Percentiles rank a stretch among this genome's conserved stretches.
Evolutionary conservation across 2,888 invertebrate species (phyloP).

Genomic region (Poecilus cupreus): DNA sequence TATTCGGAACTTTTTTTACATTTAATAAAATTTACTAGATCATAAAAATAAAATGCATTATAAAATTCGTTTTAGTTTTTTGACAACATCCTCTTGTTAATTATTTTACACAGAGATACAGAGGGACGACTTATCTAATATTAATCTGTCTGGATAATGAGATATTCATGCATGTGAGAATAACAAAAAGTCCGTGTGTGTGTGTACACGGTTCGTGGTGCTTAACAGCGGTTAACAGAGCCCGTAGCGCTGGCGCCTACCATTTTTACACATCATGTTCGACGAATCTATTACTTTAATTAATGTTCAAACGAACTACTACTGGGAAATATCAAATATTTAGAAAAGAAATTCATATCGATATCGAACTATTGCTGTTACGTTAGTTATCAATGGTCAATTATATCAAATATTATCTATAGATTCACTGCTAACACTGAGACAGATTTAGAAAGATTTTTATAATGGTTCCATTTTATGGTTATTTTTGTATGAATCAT

Average conservation of each 20-base stretch:
- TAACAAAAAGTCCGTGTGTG: constrained; percentile 21
- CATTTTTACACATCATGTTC: constrained; percentile 15
- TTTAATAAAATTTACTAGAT: no score
- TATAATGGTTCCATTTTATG: no score
- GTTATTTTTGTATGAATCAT: no score
- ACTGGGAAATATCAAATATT: no score
- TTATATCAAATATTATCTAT: no score
- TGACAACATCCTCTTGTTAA: constrained; percentile 22
- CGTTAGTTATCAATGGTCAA: no score
- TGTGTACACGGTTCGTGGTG: constrained; percentile 17
- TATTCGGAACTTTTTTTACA: no score
- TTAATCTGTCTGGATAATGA: constrained; percentile 30
- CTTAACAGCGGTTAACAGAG: constrained; percentile 22
- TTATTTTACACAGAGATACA: constrained; percentile 35
- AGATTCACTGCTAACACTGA: no score
- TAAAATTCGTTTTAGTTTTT: constrained; percentile 20
- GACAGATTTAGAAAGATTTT: no score
- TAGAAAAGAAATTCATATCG: no score
- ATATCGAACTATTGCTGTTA: no score
- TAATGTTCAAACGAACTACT: no score
- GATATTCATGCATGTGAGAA: constrained; percentile 35
- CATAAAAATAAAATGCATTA: neutral
- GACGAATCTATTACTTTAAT: neutral
- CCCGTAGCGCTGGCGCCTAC: neutral
- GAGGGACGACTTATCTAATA: constrained; percentile 10